A percentile compares a stretch with the other conserved stretches of the same genome.
Evolutionary conservation across 2,888 invertebrate species (phyloP).

Genomic region (Emmelina monodactyla): DNA sequence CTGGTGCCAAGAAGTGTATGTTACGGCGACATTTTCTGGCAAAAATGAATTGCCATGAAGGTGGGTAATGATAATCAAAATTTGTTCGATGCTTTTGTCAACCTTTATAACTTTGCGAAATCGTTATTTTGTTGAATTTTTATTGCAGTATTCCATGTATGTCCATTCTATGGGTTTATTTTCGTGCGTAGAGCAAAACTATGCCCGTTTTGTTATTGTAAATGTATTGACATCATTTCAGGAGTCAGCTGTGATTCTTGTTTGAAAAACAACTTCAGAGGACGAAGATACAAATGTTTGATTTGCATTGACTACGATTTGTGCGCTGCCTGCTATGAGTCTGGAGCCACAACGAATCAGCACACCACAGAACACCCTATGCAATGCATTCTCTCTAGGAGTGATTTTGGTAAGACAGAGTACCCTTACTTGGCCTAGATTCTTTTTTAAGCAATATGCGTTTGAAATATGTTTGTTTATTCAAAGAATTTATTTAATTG

Average conservation of each 20-base stretch:
- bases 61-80: constrained; percentile 74
- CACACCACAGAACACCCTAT: constrained; percentile 97
- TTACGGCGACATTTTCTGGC: constrained; percentile 55
- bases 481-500: too few species aligned
- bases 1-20: constrained; percentile 57
- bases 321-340: constrained; percentile 95
- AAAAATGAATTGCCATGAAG: constrained; percentile 95
- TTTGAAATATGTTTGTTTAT: too few species aligned
- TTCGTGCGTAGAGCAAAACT: constrained; percentile 5
- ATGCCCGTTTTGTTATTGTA: constrained; percentile 23
- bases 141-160: background rate
- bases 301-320: constrained; percentile 99
- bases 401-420: constrained; percentile 87
- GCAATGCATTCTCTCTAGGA: constrained; percentile 97
- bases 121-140: constrained; percentile 3
- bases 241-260: constrained; percentile 99
- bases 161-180: constrained; percentile 1
- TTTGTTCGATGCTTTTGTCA: constrained; percentile 62
- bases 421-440: constrained; percentile 11
- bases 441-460: too few species aligned
- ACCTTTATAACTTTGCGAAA: constrained; percentile 14
- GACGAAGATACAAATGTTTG: constrained; percentile 98
- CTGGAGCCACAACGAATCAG: constrained; percentile 87
- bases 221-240: constrained; percentile 60
- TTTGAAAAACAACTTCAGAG: constrained; percentile 96